A percentile compares a stretch with the other conserved stretches of the same genome.
Evolutionary conservation across 2,888 invertebrate genomes (phyloP).

Genomic region (Erynnis tages): DNA sequence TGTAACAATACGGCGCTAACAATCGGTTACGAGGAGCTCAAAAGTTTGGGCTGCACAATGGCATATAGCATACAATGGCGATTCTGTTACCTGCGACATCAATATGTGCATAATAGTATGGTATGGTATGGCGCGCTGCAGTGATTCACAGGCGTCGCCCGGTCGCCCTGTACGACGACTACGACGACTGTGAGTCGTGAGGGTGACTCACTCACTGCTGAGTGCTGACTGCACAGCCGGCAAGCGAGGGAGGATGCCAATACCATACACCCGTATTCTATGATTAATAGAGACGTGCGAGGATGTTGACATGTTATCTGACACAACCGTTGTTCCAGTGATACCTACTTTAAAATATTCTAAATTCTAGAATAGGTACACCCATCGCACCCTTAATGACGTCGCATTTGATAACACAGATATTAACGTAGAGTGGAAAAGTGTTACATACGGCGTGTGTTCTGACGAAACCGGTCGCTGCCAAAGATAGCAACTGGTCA

Average conservation of each 20-base stretch:
- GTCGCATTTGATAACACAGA: slow-evolving; percentile 13
- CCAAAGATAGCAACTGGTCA: slow-evolving; percentile 76
- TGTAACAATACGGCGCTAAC: slow-evolving; percentile 71
- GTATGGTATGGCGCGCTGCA: slow-evolving; percentile 51
- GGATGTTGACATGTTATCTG: slow-evolving; percentile 13
- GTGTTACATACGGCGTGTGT: slow-evolving; percentile 53
- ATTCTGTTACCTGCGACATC: slow-evolving; percentile 75
- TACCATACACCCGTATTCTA: slow-evolving; percentile 58
- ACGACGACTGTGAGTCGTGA: slow-evolving; percentile 44
- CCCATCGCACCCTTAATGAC: slow-evolving; percentile 31
- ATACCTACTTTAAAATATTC: too few relatives aligned
- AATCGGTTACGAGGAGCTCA: slow-evolving; percentile 68
- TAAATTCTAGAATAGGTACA: too few relatives aligned
- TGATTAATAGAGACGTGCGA: slow-evolving; percentile 55
- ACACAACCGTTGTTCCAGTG: background rate
- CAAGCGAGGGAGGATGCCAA: slow-evolving; percentile 44
- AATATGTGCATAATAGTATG: slow-evolving; percentile 74
- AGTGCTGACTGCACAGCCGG: slow-evolving; percentile 29
- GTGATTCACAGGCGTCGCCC: slow-evolving; percentile 48
- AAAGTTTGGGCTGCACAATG: slow-evolving; percentile 73
- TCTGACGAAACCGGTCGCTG: slow-evolving; percentile 68
- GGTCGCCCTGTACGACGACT: slow-evolving; percentile 47
- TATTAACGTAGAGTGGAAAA: slow-evolving; percentile 49
- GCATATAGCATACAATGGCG: slow-evolving; percentile 73
- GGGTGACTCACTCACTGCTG: too few relatives aligned